Evolutionary conservation across 1,140 invertebrate species (phyloP), one percentile per base, ranked within the genome.

Genomic region (Euura lappo): DNA sequence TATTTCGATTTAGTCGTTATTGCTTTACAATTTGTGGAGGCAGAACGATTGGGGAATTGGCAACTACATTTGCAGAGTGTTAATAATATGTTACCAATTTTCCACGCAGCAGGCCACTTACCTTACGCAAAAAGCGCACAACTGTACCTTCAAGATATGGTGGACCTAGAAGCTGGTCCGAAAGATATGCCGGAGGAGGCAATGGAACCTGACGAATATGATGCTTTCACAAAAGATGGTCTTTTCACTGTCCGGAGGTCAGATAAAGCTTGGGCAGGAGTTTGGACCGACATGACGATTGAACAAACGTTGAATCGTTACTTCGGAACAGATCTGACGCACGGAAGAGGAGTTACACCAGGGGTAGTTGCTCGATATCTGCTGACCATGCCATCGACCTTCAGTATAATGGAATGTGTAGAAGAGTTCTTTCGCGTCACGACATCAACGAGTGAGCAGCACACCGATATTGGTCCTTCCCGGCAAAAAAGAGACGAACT

Each of bases 231-330:
- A 45, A 71, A 65, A 65, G 68, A 78, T 72, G 78, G 74, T 45
- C 79, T 72, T 68, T 85, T 83, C 71, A 84, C 79, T 44, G 78
- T 82, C 65, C 72, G 78, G 60, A 75, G 79, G 72, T 75, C 77
- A 70, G 79, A 88, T 70, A 84, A 81, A 75, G 83, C 78, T 72
- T 87, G 85, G 82, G 81, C 76, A 72, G 87, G 87, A 6, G 75
- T 85, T 4, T 88, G 81, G 77, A 71, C 80, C 7, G 84, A 87
- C 71, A 81, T 85, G 80, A 77, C 75, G 4, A 85, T 85, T 68
- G 79, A 85, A 72, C 83, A 84, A 73, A 78, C 75, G 7, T 72
- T 83, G 47, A 89, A 88, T 82, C 78, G 83, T 75, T 76, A 81
- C 46, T 74, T 86, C 68, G 72, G 69, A 44, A 82, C 79, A 44